phyloP scores from a whole-genome alignment of 2,888 invertebrate species.

The Metacarcinus magister region DNA sequence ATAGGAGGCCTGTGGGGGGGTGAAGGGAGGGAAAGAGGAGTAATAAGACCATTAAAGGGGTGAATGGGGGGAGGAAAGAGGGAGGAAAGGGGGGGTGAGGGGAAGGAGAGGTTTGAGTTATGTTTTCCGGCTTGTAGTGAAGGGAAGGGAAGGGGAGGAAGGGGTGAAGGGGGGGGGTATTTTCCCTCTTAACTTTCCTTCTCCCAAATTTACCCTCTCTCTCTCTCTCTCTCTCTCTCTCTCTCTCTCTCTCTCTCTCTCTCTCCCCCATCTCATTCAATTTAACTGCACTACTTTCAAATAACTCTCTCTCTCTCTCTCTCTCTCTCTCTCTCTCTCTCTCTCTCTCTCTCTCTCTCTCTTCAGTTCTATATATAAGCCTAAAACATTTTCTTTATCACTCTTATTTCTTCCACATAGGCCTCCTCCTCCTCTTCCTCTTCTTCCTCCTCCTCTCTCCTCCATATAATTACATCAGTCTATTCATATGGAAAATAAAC shows the following conservation, averaged over 20 bases:
- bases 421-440: too few relatives aligned
- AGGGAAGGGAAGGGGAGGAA: not conserved
- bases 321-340: constrained; percentile 26
- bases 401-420: too few relatives aligned
- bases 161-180: not conserved
- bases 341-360: constrained; percentile 6
- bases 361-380: not conserved
- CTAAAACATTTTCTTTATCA: too few relatives aligned
- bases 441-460: too few relatives aligned
- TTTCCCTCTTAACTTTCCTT: not conserved
- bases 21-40: not conserved
- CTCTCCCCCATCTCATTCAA: not conserved
- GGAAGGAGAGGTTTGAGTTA: not conserved
- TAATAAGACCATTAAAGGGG: constrained; percentile 3
- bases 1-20: too few relatives aligned
- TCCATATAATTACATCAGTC: too few relatives aligned
- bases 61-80: not conserved
- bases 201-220: not conserved
- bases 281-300: constrained; percentile 26
- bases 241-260: not conserved
- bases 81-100: not conserved
- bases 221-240: not conserved
- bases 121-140: not conserved
- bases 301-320: constrained; percentile 26
- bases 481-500: too few relatives aligned